Base-by-base conservation (phyloP, 2,113 vertebrate species). In the Probosciger aterrimus region DNA sequence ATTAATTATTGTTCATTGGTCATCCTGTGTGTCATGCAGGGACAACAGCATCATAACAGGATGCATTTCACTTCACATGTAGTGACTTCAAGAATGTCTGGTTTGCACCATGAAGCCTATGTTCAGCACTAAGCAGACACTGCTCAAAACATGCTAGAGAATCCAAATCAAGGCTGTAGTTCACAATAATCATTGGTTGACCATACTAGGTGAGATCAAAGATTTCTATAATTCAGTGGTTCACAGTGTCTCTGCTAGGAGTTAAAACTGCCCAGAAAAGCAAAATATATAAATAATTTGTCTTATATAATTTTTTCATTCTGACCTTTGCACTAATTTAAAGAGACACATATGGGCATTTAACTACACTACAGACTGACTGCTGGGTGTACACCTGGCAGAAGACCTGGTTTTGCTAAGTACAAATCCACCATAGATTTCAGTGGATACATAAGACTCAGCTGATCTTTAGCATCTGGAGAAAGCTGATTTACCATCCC, bases 21-120 rank as follows among this genome's bases (percentile, higher is more conserved):
- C 70, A 50, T 11, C 53, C 33, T 2, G 1, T 0, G 0, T 86
- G 70, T 31, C 57, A 7, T 0, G 6, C 1, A 1, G 16, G 57
- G 35, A 39, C 75, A 12, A 41, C 20, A 14, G 47, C n/a, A 35
- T 18, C 31, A 5, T 37, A 49, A 31, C 4, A 33, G 77, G n/a
- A 50, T 47, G 44, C 1, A 4, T 50, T 64, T 60, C 1, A 3
- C 14, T 47, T 55, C 33, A 47, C 20, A 6, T 9, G 41, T 6
- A 53, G 50, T 1, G 1, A 39, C 28, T 65, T 47, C n/a, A 33
- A 6, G 31, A 81, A 55, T 1, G 28, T 28, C 13, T 31, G 49
- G 18, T 63, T 68, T 47, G 30, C 28, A 59, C 20, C 28, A 31
- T 2, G 25, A 65, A 83, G 43, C 16, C 30, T 18, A 3, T 2